Percentiles rank a stretch among this genome's conserved stretches.
These are phyloP conservation scores for Tokudaia muenninki DNA, from an alignment of 2,797 vertebrate genomes.

Conservation along the genomic window DNA sequence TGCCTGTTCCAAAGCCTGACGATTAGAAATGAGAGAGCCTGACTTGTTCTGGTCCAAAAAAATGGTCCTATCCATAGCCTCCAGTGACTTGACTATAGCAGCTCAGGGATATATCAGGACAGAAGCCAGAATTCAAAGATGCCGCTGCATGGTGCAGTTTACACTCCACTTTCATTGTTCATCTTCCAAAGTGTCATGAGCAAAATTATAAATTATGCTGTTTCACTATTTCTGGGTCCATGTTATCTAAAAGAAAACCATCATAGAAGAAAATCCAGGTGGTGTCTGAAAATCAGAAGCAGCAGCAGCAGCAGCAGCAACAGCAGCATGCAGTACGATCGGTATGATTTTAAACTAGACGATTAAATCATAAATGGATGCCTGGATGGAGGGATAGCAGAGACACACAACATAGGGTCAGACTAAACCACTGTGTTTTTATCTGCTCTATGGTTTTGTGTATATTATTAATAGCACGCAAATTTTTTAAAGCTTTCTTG, in stretches of 20 bases:
- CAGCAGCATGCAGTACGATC: constrained; percentile 2
- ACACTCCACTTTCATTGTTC: background rate
- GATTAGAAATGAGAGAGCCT: background rate
- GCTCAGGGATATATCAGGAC: background rate
- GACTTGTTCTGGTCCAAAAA: constrained; percentile 1
- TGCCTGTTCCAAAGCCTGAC: background rate
- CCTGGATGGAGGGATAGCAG: background rate
- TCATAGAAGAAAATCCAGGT: constrained; percentile 28
- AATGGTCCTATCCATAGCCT: background rate
- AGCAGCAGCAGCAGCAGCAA: background rate
- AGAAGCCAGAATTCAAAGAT: background rate
- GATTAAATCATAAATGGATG: background rate
- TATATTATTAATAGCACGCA: background rate
- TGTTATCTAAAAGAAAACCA: background rate
- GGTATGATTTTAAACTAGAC: constrained; percentile 21
- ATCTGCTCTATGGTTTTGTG: background rate
- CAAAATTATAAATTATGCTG: constrained; percentile 13
- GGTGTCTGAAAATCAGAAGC: constrained; percentile 37
- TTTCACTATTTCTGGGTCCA: background rate
- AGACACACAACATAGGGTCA: background rate
- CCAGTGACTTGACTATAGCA: background rate
- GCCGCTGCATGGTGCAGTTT: background rate
- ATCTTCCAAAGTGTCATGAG: background rate
- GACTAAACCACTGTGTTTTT: background rate
- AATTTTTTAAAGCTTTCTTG: constrained; percentile 26